Evolutionary conservation across 2,888 invertebrate genomes (phyloP), one percentile per base, ranked within the genome.

Genomic region (Lapara coniferarum): DNA sequence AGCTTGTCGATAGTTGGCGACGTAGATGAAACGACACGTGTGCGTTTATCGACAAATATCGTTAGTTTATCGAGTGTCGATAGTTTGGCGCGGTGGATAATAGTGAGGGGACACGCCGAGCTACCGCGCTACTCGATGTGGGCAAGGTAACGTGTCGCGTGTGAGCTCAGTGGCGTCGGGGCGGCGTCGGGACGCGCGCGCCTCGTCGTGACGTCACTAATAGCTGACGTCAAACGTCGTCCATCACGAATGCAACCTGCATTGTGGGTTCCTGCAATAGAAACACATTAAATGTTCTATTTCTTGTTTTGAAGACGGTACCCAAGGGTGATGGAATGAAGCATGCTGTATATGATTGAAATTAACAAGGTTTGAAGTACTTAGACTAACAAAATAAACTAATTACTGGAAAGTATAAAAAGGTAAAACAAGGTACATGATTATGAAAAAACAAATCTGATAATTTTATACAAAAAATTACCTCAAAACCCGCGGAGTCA

Each of bases 191-290:
- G 69, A 70, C 71, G 57, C 57, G n/a, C 6, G 71, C 68, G 69
- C 66, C 71, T 71, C 66, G 72, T 69, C 71, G 74, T 80, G 81
- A 85, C 85, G 83, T 78, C 84, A 85, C 72, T 71, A 69, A 49
- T 53, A 75, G 73, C 71, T 82, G 85, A 88, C 87, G 86, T 93
- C 89, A 93, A 75, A 93, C 93, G 89, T 88, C 92, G 83, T 93
- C 88, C 93, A 93, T 87, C 92, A 93, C 93, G 81, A 93, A 93
- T 90, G 93, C 93, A 79, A 93, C 90, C 73, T 85, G 92, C 93
- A 93, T 93, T 89, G 92, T 91, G 91, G 91, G 87, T 84, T 90
- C 92, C 93, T 93, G 84, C 0, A 81, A 79, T 66, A 13, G 57
- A 74, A 68, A 72, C 12, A 49, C 7, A 46, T 16, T 49, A 12